These are phyloP conservation scores for Erpetoichthys calabaricus DNA, from an alignment of 2,797 vertebrate genomes.

Conservation along the genomic window DNA sequence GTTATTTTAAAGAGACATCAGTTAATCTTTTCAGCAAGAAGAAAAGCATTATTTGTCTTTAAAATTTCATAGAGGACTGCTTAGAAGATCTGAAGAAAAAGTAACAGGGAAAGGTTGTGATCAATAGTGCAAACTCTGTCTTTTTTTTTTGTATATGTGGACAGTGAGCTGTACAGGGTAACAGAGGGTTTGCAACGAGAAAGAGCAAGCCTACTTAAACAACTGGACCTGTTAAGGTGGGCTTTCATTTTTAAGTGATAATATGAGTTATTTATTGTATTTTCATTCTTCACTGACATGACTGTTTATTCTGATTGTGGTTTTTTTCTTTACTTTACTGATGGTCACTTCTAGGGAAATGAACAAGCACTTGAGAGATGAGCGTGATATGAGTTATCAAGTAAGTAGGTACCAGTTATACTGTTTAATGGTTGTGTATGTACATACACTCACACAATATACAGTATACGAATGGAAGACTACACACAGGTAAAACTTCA, in stretches of 20 bases:
- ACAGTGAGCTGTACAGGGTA: constrained; percentile 73
- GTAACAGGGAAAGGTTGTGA: neutral
- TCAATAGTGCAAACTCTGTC: neutral
- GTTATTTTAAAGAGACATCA: neutral
- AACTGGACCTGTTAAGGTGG: constrained; percentile 79
- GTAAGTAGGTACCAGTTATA: constrained; percentile 32
- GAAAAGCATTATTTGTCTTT: too few species aligned
- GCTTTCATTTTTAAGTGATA: neutral
- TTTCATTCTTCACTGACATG: too few species aligned
- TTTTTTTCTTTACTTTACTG: neutral
- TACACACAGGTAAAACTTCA: too few species aligned
- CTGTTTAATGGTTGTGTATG: too few species aligned
- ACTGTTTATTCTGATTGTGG: constrained; percentile 9
- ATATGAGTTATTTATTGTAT: too few species aligned
- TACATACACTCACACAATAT: too few species aligned
- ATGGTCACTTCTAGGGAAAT: constrained; percentile 57
- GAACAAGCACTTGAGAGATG: constrained; percentile 83
- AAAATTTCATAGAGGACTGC: neutral
- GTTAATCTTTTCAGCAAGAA: too few species aligned
- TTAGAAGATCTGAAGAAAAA: neutral
- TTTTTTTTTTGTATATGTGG: constrained; percentile 8
- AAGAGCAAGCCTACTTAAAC: constrained; percentile 67
- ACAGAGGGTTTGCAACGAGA: constrained; percentile 77
- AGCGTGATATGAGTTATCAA: constrained; percentile 66
- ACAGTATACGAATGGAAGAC: too few species aligned